Evolutionary conservation across 2,113 vertebrate genomes (phyloP).

Genomic region (Cyanoramphus novaezelandiae): DNA sequence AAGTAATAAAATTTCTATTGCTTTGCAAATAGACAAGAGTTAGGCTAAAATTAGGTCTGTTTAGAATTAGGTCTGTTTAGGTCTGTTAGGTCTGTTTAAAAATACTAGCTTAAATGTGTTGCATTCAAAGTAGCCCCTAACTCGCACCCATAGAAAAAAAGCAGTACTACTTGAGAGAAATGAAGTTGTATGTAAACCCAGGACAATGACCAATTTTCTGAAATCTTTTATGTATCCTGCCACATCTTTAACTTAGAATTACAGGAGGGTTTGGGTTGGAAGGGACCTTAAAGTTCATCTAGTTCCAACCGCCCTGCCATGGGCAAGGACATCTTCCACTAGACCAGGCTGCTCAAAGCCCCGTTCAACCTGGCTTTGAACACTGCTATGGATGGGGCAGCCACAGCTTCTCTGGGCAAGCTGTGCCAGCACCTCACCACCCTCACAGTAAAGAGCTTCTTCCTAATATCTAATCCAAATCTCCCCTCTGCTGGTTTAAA

Average conservation of each 20-base stretch:
- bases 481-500: neutral
- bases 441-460: neutral
- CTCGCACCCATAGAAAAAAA: neutral
- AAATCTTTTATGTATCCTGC: neutral
- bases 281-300: neutral
- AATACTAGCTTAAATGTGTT: neutral
- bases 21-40: neutral
- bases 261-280: neutral
- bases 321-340: neutral
- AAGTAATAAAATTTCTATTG: neutral
- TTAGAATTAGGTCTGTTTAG: neutral
- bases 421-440: neutral
- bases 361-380: neutral
- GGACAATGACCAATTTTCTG: neutral
- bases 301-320: neutral
- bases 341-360: neutral
- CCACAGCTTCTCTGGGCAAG: neutral
- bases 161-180: neutral
- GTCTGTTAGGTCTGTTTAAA: neutral
- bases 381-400: neutral
- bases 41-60: neutral
- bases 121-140: neutral
- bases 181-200: neutral
- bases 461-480: neutral
- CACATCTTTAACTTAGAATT: neutral